Evolutionary conservation across 2,888 invertebrate species (phyloP), one percentile per base, ranked within the genome.

Genomic region (Strigamia maritima): DNA sequence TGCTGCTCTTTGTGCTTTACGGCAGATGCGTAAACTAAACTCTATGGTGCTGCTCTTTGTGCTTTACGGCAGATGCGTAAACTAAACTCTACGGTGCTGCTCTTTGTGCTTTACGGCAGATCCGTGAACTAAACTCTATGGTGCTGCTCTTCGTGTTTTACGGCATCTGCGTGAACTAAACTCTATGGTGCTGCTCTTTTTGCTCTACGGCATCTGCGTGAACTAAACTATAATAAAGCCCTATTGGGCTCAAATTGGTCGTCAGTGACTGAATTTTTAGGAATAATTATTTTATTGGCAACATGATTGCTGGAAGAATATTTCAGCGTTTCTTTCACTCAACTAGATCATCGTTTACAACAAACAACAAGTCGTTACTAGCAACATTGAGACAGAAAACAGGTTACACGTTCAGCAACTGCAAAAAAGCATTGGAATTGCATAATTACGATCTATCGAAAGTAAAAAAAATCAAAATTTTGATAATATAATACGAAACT

Each of bases 371-470:
- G 83, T 91, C 93, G 35, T 87, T 92, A 12, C 87, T 98, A 40
- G 92, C 94, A 31, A 91, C 92, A 82, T 88, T 99, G 24, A 89
- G 99, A 24, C 98, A 97, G 86, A 93, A 93, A 85, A 99, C 98
- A 2, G 98, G 98, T 8, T 98, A 96, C 86, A 93, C 97, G 8
- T 95, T 98, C 87, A 89, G 94, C 16, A 97, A 98, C 85, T 98
- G 98, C 86, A 95, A 95, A 84, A 97, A 98, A 86, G 98, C 98
- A 0, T 87, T 98, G 80, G 93, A 95, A 85, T 88, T 95, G 87
- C 92, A 96, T 86, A 90, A 93, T 82, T 94, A 97, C 89, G 92
- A 98, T 86, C 82, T 95, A 80, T 89, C 89, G 49, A 91, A 94
- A 90, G 98, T 95, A 14, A 28, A 54, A 28, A 54, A 35, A 49